Evolutionary conservation across 2,113 vertebrate species (phyloP), one percentile per base, ranked within the genome.

Genomic region (Anguilla rostrata): DNA sequence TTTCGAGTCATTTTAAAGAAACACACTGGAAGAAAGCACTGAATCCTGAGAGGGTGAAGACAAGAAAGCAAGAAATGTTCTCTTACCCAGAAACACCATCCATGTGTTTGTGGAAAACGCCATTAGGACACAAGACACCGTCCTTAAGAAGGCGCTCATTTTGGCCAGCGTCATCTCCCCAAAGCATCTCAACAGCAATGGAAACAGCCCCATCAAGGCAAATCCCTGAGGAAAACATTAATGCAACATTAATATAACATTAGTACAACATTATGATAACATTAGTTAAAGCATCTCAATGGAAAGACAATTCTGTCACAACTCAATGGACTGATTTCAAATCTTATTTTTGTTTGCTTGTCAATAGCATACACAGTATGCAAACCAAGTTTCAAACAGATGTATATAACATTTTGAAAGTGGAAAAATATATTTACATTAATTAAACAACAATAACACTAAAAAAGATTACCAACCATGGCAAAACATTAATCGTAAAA

Each of bases 41-140:
- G 60, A 66, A 1, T 9, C 22, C 26, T 66, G 22, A 26, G 60
- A 66, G 22, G 60, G 22, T 66, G 18, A 66, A 66, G 60, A 66
- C 18, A 34, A 34, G 34, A 60, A 60, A 60, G 18, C 7, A 40
- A 34, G 49, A 66, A 71, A 87, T 78, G 43, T 83, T 41, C 9
- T 12, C 87, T 87, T 89, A 93, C 92, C 90, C 6, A 92, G 85
- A 57, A 87, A 93, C 39, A 93, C 91, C 92, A 92, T 93, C 91
- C 89, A 92, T n/a, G 88, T 91, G 83, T 92, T 93, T 49, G 84
- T 92, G 39, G 92, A 93, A 85, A 93, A 89, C 9, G 92, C 91
- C 85, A 93, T 26, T 9, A 91, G 85, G 53, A 90, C 20, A 14
- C 86, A 90, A 5, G 91, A 88, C 2, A 86, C 91, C 3, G 81